Percentiles rank a stretch among this genome's conserved stretches.
Evolutionary conservation across 2,888 invertebrate species (phyloP).

Genomic region (Philopedon plagiatum): DNA sequence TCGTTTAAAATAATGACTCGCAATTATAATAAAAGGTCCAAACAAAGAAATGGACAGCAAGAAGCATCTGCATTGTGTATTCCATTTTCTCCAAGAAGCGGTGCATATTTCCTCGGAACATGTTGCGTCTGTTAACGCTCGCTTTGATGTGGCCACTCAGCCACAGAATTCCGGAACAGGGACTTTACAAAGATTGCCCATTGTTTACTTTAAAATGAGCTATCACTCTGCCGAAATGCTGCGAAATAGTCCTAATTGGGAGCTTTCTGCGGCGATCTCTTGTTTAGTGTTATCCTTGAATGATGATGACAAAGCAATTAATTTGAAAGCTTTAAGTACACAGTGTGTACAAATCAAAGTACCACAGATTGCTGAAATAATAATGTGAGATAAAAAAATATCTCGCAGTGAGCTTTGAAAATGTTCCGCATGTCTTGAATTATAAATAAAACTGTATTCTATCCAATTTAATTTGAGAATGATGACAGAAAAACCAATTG

Average conservation of each 20-base stretch:
- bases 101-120: constrained; percentile 28
- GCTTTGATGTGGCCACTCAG: constrained; percentile 40
- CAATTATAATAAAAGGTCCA: background rate
- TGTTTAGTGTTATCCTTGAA: background rate
- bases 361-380: background rate
- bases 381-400: too few relatives aligned
- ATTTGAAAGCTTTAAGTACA: constrained; percentile 1
- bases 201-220: constrained; percentile 36
- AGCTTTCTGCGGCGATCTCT: background rate
- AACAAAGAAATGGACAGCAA: constrained; percentile 24
- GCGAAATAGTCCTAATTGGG: constrained; percentile 8
- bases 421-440: too few relatives aligned
- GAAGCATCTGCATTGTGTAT: constrained; percentile 32
- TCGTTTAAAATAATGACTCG: background rate
- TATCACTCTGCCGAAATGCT: constrained; percentile 21
- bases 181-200: constrained; percentile 36
- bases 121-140: constrained; percentile 28
- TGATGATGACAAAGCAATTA: constrained; percentile 3
- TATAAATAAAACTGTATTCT: too few relatives aligned
- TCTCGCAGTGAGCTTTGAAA: too few relatives aligned
- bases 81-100: constrained; percentile 36
- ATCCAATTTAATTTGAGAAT: too few relatives aligned
- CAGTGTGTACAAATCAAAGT: background rate
- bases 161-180: constrained; percentile 29
- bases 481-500: too few relatives aligned